phyloP scores from a whole-genome alignment of 2,113 vertebrate species.

The Ceyx margarethae region DNA sequence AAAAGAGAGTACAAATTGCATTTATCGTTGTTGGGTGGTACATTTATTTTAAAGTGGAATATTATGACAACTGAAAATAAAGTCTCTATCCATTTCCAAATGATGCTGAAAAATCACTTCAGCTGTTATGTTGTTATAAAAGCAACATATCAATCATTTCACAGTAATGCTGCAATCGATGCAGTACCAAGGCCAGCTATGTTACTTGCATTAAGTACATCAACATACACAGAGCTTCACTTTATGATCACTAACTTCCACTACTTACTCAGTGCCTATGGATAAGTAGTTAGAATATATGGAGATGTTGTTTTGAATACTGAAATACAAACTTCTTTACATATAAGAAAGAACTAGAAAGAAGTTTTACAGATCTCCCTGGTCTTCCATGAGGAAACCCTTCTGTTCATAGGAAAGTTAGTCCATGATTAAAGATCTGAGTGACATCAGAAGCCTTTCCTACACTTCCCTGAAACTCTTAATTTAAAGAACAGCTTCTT shows the following conservation, averaged over 20 bases:
- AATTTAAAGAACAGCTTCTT: background rate
- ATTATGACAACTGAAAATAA: slow-evolving; percentile 46
- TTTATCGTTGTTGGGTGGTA: slow-evolving; percentile 2
- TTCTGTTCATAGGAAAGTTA: background rate
- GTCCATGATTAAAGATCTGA: rapidly evolving
- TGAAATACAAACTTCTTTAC: background rate
- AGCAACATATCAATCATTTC: slow-evolving; percentile 31
- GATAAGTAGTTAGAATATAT: background rate
- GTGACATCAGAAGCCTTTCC: background rate
- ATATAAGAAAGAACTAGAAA: background rate
- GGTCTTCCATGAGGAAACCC: background rate
- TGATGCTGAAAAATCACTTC: slow-evolving; percentile 38
- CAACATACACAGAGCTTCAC: background rate
- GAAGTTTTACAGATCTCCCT: background rate
- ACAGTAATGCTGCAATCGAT: background rate
- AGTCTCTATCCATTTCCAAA: slow-evolving; percentile 24
- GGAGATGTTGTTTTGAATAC: background rate
- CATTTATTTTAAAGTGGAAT: slow-evolving; percentile 23
- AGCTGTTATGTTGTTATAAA: slow-evolving; percentile 27
- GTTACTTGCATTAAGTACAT: background rate
- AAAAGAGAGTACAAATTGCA: background rate
- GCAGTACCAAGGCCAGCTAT: background rate
- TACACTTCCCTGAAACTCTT: background rate
- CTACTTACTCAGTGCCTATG: background rate
- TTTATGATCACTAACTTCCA: slow-evolving; percentile 12